Conservation (phyloP, 2,888 invertebrate genomes). For the Machimus atricapillus region DNA sequence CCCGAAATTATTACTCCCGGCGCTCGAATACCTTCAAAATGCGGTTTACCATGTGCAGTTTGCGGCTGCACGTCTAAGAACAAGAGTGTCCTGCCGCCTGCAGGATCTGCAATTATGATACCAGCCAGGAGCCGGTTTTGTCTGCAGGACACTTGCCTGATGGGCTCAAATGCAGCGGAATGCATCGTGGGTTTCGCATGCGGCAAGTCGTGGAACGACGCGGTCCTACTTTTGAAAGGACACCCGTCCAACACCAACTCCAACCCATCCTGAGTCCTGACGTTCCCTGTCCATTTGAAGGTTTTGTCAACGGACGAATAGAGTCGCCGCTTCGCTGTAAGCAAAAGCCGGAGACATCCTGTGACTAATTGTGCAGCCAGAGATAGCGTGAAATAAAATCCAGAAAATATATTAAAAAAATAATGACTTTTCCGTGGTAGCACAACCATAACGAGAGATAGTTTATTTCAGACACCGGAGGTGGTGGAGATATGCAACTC, state of each 20-base stretch:
- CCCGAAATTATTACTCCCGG: conserved; percentile 13
- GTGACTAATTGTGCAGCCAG: neutral
- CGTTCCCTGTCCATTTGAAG: neutral
- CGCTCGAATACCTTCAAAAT: conserved; percentile 17
- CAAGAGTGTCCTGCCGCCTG: neutral
- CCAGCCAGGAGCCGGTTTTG: conserved; percentile 12
- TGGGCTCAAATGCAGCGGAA: neutral
- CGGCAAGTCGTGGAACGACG: neutral
- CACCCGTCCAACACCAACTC: neutral
- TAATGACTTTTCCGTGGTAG: neutral
- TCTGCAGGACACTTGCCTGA: neutral
- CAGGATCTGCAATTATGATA: conserved; percentile 11
- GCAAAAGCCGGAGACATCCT: neutral
- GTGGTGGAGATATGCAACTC: neutral
- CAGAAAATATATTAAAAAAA: neutral
- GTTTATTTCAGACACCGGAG: neutral
- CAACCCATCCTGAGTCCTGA: neutral
- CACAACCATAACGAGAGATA: neutral
- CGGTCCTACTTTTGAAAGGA: neutral
- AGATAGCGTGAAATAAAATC: neutral
- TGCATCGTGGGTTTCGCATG: neutral
- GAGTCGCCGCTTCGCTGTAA: neutral
- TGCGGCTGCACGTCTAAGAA: conserved; percentile 4
- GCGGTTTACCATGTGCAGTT: conserved; percentile 2
- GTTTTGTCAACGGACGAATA: neutral